These are phyloP conservation scores for Mastomys natalensis DNA, from an alignment of 2,113 vertebrate species.

Conservation along the genomic window DNA sequence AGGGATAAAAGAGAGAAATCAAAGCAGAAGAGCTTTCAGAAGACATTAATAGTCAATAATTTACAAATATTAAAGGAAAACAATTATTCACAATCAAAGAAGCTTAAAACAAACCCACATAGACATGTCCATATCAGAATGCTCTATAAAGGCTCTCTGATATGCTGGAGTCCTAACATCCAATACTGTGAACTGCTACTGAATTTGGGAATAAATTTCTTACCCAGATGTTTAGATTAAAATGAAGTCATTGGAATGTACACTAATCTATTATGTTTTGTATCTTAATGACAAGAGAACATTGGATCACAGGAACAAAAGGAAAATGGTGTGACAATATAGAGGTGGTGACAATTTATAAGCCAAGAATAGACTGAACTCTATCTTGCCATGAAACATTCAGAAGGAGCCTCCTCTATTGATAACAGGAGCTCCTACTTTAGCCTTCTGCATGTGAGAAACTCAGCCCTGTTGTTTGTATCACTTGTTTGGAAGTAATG, in stretches of 20 bases:
- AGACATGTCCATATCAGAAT: neutral
- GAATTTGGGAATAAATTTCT: neutral
- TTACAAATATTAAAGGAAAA: neutral
- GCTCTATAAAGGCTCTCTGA: neutral
- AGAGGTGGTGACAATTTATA: neutral
- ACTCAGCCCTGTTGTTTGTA: neutral
- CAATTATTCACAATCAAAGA: neutral
- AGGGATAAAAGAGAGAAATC: neutral
- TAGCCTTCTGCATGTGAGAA: neutral
- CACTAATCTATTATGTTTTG: neutral
- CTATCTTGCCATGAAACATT: neutral
- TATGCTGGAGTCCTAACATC: neutral
- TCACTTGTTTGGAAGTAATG: too few species aligned
- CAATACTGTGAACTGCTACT: neutral
- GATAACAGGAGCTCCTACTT: neutral
- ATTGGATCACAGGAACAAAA: neutral
- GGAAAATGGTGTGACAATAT: neutral
- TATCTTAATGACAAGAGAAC: neutral
- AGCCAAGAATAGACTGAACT: neutral
- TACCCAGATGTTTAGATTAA: neutral
- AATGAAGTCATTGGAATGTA: neutral
- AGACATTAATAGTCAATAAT: neutral
- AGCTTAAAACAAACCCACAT: neutral
- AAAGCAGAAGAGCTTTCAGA: neutral
- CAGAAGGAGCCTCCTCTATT: neutral